A percentile compares a stretch with the other conserved stretches of the same genome.
Conservation (phyloP, 2,888 invertebrate genomes). For the Patella pellucida region DNA sequence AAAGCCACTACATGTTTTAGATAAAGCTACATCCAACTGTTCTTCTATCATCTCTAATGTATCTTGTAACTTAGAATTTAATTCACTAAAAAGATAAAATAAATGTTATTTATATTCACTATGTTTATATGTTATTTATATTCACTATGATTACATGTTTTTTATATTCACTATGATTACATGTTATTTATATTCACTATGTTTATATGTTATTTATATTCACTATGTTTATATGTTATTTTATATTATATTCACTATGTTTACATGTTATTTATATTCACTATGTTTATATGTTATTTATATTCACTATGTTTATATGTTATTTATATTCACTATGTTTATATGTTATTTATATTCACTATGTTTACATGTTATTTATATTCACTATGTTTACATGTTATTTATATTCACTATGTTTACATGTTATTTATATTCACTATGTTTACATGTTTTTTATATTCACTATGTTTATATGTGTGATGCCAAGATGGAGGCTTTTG, state of each 20-base stretch:
- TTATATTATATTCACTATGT: background rate
- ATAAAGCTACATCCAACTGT: constrained; percentile 87
- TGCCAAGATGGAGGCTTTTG: background rate
- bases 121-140: background rate
- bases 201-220: background rate
- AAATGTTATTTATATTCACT: background rate
- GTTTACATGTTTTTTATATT: background rate
- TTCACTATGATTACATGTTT: background rate
- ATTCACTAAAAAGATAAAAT: constrained; percentile 75
- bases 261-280: background rate
- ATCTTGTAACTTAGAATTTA: constrained; percentile 89
- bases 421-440: background rate
- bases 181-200: background rate
- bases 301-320: background rate
- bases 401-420: background rate
- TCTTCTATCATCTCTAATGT: constrained; percentile 92
- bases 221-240: background rate
- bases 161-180: background rate
- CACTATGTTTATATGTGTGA: background rate
- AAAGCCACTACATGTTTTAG: constrained; percentile 81
- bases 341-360: background rate
- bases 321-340: background rate
- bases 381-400: background rate
- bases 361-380: background rate
- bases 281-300: background rate